Base-by-base conservation (phyloP, 2,113 vertebrate species). In the Montifringilla adamsi region DNA sequence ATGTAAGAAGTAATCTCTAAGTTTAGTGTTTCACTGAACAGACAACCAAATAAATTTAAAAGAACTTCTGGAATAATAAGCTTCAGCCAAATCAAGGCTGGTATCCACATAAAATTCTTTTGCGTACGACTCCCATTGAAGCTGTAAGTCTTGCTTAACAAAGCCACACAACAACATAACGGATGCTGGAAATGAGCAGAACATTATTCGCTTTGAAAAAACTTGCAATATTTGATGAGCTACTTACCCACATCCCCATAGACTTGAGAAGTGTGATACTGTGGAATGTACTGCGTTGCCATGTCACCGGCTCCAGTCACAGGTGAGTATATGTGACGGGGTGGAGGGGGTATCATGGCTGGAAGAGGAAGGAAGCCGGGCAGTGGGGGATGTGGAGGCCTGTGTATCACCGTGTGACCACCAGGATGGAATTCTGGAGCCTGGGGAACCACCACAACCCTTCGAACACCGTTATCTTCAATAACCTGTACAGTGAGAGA, bases 371-470 rank as follows among this genome's bases (percentile, higher is more conserved):
- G 99, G 97, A 99, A 99, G 97, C 99, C 98, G 39, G 99, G 98
- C 94, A 99, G 97, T 81, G 99, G 99, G 97, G 99, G 98, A 90
- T 99, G 99, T 20, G 98, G 98, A 62, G 99, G 98, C 90, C 99
- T 98, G 95, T 99, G 99, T 89, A 99, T 98, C 89, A 99, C 99
- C 69, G 99, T 97, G 90, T 99, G 99, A 74, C 98, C 98, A 87
- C 98, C 98, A 64, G 99, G 99, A 97, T 99, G 99, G 97, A 99
- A 99, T 93, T 99, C 99, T 94, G 99, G 98, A 95, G 98, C 97
- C 97, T 99, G 99, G 96, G 99, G 99, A 98, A 99, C 98, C 96
- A 99, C 99, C 98, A 99, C 98, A 95, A 99, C 99, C 97, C 99
- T 98, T 91, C 99, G 98, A 96, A 99, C 99, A 94, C 99, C 99